Percentiles rank a stretch among this genome's conserved stretches.
These are phyloP conservation scores for Synergus itoensis DNA, from an alignment of 2,888 invertebrate genomes.

Conservation along the genomic window DNA sequence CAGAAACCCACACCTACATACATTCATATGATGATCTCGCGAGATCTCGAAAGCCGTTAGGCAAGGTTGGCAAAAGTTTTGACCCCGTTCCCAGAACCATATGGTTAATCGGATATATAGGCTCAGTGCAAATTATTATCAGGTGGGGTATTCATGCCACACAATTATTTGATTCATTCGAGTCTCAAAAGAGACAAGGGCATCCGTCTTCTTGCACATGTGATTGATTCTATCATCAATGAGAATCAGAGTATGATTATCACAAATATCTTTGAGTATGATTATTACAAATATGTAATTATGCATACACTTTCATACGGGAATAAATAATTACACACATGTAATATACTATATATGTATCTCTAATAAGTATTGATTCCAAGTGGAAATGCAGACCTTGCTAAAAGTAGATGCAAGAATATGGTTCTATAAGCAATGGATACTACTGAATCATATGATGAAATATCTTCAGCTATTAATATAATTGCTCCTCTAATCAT, in stretches of 20 bases:
- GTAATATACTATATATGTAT: no score
- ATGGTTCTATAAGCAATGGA: background rate
- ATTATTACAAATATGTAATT: no score
- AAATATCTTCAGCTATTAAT: background rate
- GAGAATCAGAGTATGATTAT: background rate
- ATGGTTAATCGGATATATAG: constrained; percentile 53
- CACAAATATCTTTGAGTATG: no score
- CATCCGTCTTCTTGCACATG: constrained; percentile 4
- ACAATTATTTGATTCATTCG: background rate
- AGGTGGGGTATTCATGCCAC: constrained; percentile 18
- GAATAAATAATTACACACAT: no score
- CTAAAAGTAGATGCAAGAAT: background rate
- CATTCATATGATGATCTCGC: constrained; percentile 28
- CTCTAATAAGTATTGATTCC: background rate
- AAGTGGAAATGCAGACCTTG: background rate
- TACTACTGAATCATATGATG: background rate
- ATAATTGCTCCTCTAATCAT: background rate
- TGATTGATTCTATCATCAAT: constrained; percentile 10
- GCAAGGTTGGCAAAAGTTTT: constrained; percentile 52
- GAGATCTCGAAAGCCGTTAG: constrained; percentile 60
- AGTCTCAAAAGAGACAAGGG: background rate
- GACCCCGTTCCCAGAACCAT: constrained; percentile 60
- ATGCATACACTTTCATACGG: no score
- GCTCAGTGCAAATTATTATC: constrained; percentile 31
- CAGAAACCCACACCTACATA: constrained; percentile 62